Conservation (phyloP, 2,888 invertebrate species). For the Cyclophora albipunctata region DNA sequence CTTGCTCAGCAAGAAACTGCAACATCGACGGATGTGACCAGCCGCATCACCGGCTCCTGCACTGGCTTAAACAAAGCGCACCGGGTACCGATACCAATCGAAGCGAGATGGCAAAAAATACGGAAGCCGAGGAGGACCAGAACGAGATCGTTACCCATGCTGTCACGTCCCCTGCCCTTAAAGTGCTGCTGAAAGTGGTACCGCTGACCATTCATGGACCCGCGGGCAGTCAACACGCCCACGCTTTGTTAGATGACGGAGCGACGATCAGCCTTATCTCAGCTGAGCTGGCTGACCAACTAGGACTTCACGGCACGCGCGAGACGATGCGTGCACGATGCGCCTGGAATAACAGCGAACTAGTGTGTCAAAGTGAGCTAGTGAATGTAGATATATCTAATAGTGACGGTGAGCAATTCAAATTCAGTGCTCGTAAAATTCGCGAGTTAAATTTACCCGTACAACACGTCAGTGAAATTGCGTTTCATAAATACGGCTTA, state of each 20-base stretch:
- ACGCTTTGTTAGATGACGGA: not conserved
- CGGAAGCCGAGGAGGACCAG: not conserved
- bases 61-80: not conserved
- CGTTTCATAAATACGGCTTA: conserved; percentile 2
- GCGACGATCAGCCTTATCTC: not conserved
- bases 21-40: not conserved
- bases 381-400: not conserved
- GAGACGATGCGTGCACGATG: not conserved
- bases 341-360: not conserved
- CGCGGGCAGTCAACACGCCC: not conserved
- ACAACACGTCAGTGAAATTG: conserved; percentile 12
- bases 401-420: conserved; percentile 5
- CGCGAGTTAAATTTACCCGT: conserved; percentile 11
- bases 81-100: not conserved
- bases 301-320: not conserved
- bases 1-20: not conserved
- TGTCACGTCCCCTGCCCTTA: not conserved
- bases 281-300: not conserved
- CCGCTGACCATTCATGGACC: not conserved
- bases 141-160: not conserved
- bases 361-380: not conserved
- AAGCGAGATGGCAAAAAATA: not conserved
- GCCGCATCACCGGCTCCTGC: not conserved
- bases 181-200: not conserved
- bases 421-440: conserved; percentile 8